A percentile compares a stretch with the other conserved stretches of the same genome.
Evolutionary conservation across 1,140 invertebrate genomes (phyloP).

Genomic region (Apis mellifera): Amel_HAv3.1 CM009934.2:12808501-12809000

Average conservation of each 20-base stretch:
- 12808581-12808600: conserved; percentile 34
- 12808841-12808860: too few species aligned
- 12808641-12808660: background rate
- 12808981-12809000: background rate
- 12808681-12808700: too few species aligned
- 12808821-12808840: too few species aligned
- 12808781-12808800: conserved; percentile 32
- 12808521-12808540: conserved; percentile 43
- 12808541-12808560: conserved; percentile 21
- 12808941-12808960: background rate
- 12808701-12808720: background rate
- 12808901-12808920: too few species aligned
- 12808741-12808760: conserved; percentile 47
- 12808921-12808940: background rate
- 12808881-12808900: background rate
- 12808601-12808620: background rate
- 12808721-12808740: conserved; percentile 13
- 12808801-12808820: conserved; percentile 36
- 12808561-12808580: background rate
- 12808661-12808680: background rate
- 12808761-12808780: conserved; percentile 54
- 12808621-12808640: background rate
- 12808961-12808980: background rate
- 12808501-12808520: conserved; percentile 37
- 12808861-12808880: background rate